Conservation (phyloP, 1,140 invertebrate species). For the Stegodyphus mimosarum region DNA sequence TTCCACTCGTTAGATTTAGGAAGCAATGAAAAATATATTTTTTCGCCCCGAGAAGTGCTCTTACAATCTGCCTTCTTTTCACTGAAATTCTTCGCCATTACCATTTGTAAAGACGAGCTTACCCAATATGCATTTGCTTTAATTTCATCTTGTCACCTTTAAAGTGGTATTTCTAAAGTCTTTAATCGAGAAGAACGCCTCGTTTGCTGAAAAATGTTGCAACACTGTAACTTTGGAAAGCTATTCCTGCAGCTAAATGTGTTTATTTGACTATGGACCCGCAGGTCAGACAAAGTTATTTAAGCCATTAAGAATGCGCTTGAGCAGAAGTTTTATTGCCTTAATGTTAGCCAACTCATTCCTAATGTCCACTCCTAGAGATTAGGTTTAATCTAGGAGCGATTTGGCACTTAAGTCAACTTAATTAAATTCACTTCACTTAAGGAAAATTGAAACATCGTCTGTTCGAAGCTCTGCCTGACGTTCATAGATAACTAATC, state of each 20-base stretch:
- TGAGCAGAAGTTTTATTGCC: constrained; percentile 55
- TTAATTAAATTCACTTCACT: constrained; percentile 58
- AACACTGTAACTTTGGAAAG: constrained; percentile 37
- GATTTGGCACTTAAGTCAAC: constrained; percentile 56
- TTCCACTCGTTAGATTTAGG: no score
- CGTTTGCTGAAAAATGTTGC: constrained; percentile 45
- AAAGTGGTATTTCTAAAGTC: constrained; percentile 45
- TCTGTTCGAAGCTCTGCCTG: neutral
- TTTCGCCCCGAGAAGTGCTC: no score
- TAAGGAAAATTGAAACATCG: constrained; percentile 24
- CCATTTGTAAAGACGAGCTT: neutral
- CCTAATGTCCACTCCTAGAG: constrained; percentile 57
- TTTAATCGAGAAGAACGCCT: constrained; percentile 38
- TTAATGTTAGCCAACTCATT: constrained; percentile 58
- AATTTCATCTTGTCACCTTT: constrained; percentile 38
- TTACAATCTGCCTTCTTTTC: neutral
- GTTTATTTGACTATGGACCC: constrained; percentile 58
- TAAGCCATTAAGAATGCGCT: constrained; percentile 45
- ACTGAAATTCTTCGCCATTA: neutral
- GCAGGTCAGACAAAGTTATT: constrained; percentile 51
- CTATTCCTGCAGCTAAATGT: constrained; percentile 35
- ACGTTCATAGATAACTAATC: constrained; percentile 37
- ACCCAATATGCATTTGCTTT: constrained; percentile 21
- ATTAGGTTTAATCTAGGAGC: constrained; percentile 59
- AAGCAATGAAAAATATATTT: no score